Base-by-base conservation (phyloP, 2,888 invertebrate genomes). In the Steinernema hermaphroditum region DNA sequence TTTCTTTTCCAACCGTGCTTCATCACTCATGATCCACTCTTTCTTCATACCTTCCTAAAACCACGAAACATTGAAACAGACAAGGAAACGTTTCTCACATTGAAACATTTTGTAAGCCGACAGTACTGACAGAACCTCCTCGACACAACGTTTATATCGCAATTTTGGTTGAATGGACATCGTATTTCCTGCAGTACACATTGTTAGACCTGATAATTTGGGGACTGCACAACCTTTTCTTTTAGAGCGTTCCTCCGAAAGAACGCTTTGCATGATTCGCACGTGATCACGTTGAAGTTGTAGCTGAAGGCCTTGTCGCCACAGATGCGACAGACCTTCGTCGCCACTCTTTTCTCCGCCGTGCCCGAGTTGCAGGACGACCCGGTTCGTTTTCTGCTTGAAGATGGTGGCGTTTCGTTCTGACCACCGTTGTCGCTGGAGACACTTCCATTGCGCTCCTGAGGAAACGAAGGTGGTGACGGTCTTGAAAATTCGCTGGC, bases 91-190 rank as follows among this genome's bases (percentile, higher is more conserved):
- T 4, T 27, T 16, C 27, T 62, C n/a, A 62, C 62, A 9, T 24
- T 88, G 78, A 96, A 91, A 86, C 97, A 97, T 87, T 96, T 96
- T 84, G 93, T 92, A 70, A 97, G 89, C 0, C 97, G 91, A 88
- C 97, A 97, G 90, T 93, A 92, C 85, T 97, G 96, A 87, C 97
- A 97, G 87, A 69, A 69, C 12, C 69, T 32, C 43, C 69, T 22
- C 12, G 69, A 69, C 4, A 69, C 49, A 2, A 69, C 44, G 69
- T 69, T 69, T 1, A 69, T 69, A 29, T 69, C 69, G 69, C 69
- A 69, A 16, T 69, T 37, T 16, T 49, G 46, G 37, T 44, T 46
- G 29, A 69, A 69, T 14, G 69, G 69, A 49, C 69, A 69, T 46
- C 69, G 69, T 9, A 69, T 46, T n/a, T 69, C 49, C 69, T 69